Conservation (phyloP, 2,113 vertebrate genomes). For the Gasterosteus aculeatus region DNA sequence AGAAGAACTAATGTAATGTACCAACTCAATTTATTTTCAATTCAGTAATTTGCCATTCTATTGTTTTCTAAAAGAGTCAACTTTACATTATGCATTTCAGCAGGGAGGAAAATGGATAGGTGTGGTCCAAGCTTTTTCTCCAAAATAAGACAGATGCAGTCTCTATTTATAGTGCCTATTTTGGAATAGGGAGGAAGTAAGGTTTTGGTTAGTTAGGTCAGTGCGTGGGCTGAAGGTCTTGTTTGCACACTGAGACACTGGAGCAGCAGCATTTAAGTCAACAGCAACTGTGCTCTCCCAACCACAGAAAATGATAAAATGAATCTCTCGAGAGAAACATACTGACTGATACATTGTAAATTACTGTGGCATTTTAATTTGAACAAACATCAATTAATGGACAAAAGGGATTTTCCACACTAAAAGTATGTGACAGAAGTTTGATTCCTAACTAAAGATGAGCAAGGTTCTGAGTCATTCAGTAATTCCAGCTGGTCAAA, state of each 20-base stretch:
- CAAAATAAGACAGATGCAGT: constrained; percentile 34
- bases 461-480: not conserved
- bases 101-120: constrained; percentile 16
- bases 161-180: constrained; percentile 47
- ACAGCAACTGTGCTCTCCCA: not conserved
- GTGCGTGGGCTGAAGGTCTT: constrained; percentile 43
- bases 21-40: not conserved
- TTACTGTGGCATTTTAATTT: not conserved
- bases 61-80: not conserved
- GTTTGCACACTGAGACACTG: constrained; percentile 17
- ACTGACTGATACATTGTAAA: not conserved
- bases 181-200: constrained; percentile 39
- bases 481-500: not conserved
- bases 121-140: constrained; percentile 30
- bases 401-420: constrained; percentile 1
- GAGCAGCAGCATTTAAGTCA: not conserved
- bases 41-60: not conserved
- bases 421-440: not conserved
- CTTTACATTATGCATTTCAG: constrained; percentile 1
- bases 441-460: not conserved
- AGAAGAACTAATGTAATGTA: not conserved
- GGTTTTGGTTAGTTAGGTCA: constrained; percentile 50
- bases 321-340: not conserved
- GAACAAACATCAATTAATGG: not conserved
- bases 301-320: not conserved